Evolutionary conservation across 2,797 vertebrate species (phyloP).

Genomic region (Alca torda): DNA sequence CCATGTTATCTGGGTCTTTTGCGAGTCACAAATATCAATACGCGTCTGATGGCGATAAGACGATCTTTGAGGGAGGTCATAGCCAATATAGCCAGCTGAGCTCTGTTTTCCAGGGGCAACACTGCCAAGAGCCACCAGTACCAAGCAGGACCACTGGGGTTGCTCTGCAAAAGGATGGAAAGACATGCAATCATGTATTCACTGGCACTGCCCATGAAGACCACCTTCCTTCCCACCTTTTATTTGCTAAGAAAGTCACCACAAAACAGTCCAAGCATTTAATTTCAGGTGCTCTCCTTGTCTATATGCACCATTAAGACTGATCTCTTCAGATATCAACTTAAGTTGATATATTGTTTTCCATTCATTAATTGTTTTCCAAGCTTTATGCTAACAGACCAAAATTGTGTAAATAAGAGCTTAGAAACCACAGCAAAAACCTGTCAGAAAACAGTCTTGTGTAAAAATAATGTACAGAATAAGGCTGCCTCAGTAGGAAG

Average conservation of each 20-base stretch:
- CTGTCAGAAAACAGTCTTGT: not conserved
- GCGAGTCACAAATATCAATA: conserved; percentile 89
- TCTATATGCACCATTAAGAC: not conserved
- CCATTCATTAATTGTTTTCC: not conserved
- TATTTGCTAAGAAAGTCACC: not conserved
- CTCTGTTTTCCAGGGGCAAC: conserved; percentile 87
- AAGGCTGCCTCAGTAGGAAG: not conserved
- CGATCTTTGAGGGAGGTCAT: conserved; percentile 90
- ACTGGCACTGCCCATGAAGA: not conserved
- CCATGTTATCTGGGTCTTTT: conserved; percentile 85
- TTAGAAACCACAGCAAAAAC: not conserved
- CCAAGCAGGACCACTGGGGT: conserved; percentile 89
- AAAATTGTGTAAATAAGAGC: not conserved
- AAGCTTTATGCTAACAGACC: not conserved
- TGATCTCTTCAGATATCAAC: not conserved
- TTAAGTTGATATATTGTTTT: not conserved
- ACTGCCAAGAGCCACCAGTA: conserved; percentile 94
- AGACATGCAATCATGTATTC: not conserved
- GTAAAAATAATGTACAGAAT: not conserved
- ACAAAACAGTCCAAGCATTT: not conserved
- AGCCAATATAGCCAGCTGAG: conserved; percentile 90
- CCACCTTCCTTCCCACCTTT: not conserved
- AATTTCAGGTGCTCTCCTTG: not conserved
- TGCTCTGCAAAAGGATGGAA: conserved; percentile 75
- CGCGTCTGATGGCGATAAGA: conserved; percentile 86